Evolutionary conservation across 2,797 vertebrate species (phyloP), one percentile per base, ranked within the genome.

Genomic region (Agapornis canus): DNA sequence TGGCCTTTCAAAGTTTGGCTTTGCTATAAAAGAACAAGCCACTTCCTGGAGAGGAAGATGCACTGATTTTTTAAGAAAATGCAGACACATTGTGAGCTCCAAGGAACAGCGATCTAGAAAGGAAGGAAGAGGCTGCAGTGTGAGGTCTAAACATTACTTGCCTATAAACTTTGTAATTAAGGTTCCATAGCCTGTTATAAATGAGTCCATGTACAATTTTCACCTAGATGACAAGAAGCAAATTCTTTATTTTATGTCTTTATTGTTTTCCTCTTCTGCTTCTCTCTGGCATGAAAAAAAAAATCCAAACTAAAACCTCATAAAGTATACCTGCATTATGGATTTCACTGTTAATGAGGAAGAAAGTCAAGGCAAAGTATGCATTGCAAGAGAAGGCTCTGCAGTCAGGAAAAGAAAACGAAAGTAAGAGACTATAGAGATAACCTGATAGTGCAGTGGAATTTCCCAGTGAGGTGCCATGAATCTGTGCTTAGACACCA

Each of bases 1-100:
- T 26, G 66, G 91, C 73, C 76, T 95, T 91, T 93, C 91, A 95
- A 96, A 96, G 82, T 91, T 92, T 96, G 92, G 94, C 94, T 86
- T 97, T 93, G 85, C 89, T 95, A 94, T 96, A 96, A 96, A 96
- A 96, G 95, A 96, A 49, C 80, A 92, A 96, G 59, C 29, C 66
- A 94, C 82, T 96, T 97, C 95, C 94, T 92, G 91, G 60, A 94
- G 85, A 95, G 95, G 89, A 94, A 94, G 85, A 90, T 94, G 45
- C 80, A 94, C 90, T 40, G 80, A 96, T 93, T 96, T 96, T 96
- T 97, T 94, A 92, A 91, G 94, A 94, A 96, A 91, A 93, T 1
- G 69, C 89, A 91, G 89, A 94, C 92, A 86, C 84, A 86, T 92
- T 94, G 94, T 96, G 79, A 91, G 82, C 72, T 92, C 82, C 85